phyloP scores from a whole-genome alignment of 2,888 invertebrate genomes.

The Phortica magna region DNA sequence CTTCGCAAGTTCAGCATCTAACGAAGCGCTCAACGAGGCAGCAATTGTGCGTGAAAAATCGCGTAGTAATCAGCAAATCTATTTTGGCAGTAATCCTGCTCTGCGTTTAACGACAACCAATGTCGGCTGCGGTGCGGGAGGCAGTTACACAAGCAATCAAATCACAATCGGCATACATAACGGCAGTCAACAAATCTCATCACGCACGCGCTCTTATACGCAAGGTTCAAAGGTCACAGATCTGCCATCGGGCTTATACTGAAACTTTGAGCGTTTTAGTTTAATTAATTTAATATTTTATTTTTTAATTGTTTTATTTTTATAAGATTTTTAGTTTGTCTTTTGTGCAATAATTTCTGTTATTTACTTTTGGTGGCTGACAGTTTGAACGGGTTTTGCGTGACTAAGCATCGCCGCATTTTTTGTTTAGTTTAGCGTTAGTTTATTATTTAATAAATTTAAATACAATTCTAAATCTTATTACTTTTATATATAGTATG shows the following conservation, averaged over 20 bases:
- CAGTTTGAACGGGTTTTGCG: slow-evolving; percentile 8
- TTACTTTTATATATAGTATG: not conserved
- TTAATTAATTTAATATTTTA: not conserved
- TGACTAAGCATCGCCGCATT: not conserved
- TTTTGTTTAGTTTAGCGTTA: not conserved
- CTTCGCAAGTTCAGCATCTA: slow-evolving; percentile 63
- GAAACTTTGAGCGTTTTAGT: not conserved
- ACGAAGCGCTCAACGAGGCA: slow-evolving; percentile 80
- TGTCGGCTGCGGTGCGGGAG: slow-evolving; percentile 37
- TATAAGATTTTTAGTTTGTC: not conserved
- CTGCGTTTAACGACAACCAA: slow-evolving; percentile 65
- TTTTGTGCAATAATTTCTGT: slow-evolving; percentile 26
- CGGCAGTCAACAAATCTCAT: slow-evolving; percentile 79
- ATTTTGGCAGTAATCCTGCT: slow-evolving; percentile 75
- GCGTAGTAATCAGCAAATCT: slow-evolving; percentile 75
- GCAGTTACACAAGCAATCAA: slow-evolving; percentile 80
- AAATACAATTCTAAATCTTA: not conserved
- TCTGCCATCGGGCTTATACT: slow-evolving; percentile 86
- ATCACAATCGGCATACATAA: slow-evolving; percentile 69
- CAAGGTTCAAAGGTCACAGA: slow-evolving; percentile 83
- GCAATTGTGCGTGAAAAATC: slow-evolving; percentile 82
- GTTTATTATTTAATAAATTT: slow-evolving; percentile 11
- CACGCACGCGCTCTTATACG: slow-evolving; percentile 76
- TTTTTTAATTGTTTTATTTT: not conserved
- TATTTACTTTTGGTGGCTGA: slow-evolving; percentile 2